Percentiles rank a stretch among this genome's conserved stretches.
phyloP scores from a whole-genome alignment of 2,113 vertebrate genomes.

The Xenopus laevis region DNA sequence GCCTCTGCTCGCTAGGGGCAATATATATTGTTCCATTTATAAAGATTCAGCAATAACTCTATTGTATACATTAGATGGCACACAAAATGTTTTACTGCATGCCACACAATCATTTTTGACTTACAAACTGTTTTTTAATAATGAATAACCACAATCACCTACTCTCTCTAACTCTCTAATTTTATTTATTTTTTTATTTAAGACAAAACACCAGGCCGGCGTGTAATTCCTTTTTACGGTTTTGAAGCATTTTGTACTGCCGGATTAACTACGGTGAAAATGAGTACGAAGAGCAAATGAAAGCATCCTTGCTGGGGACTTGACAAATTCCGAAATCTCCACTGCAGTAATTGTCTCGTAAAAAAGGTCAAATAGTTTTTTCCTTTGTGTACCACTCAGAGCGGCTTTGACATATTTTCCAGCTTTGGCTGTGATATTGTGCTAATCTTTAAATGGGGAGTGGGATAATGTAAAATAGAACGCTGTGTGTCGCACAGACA shows the following conservation, averaged over 20 bases:
- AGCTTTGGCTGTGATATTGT: background rate
- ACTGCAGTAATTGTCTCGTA: conserved; percentile 14
- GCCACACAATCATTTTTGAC: too few relatives aligned
- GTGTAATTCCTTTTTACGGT: background rate
- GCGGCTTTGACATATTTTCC: conserved; percentile 10
- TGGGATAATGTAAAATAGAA: conserved; percentile 17
- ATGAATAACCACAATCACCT: too few relatives aligned
- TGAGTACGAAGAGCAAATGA: background rate
- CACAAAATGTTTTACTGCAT: too few relatives aligned
- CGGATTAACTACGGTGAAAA: conserved; percentile 8
- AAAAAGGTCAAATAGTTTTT: conserved; percentile 17
- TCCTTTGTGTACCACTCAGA: conserved; percentile 13
- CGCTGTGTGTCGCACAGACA: background rate
- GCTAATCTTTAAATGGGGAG: background rate
- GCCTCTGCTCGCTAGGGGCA: too few relatives aligned
- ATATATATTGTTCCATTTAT: too few relatives aligned
- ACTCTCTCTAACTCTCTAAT: too few relatives aligned
- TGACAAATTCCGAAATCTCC: conserved; percentile 14
- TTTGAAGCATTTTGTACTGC: background rate
- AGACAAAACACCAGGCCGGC: background rate
- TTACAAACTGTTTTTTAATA: too few relatives aligned
- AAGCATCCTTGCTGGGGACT: conserved; percentile 14
- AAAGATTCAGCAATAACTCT: too few relatives aligned
- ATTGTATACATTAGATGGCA: too few relatives aligned
- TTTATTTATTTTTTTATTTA: background rate